phyloP scores from a whole-genome alignment of 1,140 invertebrate species.

The Bradynema listronoti region DNA sequence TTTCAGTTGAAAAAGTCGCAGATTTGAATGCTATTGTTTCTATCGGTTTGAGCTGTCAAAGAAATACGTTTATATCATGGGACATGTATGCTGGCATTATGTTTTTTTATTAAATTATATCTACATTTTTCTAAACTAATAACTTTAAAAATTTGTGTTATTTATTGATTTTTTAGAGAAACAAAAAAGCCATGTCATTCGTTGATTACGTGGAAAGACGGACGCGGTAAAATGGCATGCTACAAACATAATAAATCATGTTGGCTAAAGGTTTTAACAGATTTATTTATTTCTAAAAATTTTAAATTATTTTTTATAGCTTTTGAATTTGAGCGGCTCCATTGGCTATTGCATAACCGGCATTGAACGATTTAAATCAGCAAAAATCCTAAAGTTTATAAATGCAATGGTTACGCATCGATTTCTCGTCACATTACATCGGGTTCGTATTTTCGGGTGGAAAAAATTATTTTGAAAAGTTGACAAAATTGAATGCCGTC shows the following conservation, averaged over 20 bases:
- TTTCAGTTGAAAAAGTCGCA: too few relatives aligned
- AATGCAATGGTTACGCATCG: constrained; percentile 68
- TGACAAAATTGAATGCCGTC: too few relatives aligned
- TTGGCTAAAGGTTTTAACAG: constrained; percentile 66
- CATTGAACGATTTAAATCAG: constrained; percentile 71
- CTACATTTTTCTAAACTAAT: constrained; percentile 8
- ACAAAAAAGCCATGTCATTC: constrained; percentile 79
- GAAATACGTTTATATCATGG: constrained; percentile 33
- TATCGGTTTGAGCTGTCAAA: constrained; percentile 26
- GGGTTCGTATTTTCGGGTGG: constrained; percentile 63
- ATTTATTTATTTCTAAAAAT: constrained; percentile 2
- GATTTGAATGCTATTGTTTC: not conserved
- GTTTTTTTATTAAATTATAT: constrained; percentile 11
- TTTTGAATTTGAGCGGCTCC: constrained; percentile 65
- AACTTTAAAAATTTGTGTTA: constrained; percentile 3
- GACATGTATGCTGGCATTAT: constrained; percentile 6
- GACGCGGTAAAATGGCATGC: constrained; percentile 72
- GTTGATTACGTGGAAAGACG: constrained; percentile 92
- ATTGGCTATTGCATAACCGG: constrained; percentile 71
- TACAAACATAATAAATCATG: constrained; percentile 77
- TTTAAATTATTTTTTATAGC: constrained; percentile 54
- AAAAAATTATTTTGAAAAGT: too few relatives aligned
- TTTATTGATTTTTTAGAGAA: constrained; percentile 59
- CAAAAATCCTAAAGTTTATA: constrained; percentile 66
- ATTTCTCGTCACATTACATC: constrained; percentile 41